A percentile compares a stretch with the other conserved stretches of the same genome.
Evolutionary conservation across 2,888 invertebrate species (phyloP).

Genomic region (Cloeon dipterum): DNA sequence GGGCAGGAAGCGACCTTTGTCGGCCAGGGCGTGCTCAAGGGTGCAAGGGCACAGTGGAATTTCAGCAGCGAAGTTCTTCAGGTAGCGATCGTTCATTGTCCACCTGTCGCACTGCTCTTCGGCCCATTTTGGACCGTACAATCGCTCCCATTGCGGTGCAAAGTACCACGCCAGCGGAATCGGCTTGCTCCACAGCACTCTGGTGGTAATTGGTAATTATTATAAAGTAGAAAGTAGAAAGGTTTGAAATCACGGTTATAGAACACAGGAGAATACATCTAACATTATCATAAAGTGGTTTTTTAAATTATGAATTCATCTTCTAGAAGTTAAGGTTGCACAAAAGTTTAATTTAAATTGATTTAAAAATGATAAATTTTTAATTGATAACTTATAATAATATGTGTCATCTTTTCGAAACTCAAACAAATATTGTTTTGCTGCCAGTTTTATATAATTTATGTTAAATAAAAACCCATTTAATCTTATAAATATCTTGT

Average conservation of each 20-base stretch:
- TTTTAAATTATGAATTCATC: no score
- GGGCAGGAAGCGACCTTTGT: slow-evolving; percentile 81
- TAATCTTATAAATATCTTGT: no score
- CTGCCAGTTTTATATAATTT: no score
- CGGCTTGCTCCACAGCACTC: slow-evolving; percentile 71
- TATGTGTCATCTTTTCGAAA: no score
- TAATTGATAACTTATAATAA: no score
- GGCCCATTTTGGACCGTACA: slow-evolving; percentile 63
- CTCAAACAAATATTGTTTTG: no score
- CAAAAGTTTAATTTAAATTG: no score
- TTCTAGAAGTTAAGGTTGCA: no score
- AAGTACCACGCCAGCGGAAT: slow-evolving; percentile 89
- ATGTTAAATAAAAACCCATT: no score
- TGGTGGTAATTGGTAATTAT: no score
- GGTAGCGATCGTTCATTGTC: slow-evolving; percentile 60
- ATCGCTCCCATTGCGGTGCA: slow-evolving; percentile 62
- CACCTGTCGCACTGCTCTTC: slow-evolving; percentile 68
- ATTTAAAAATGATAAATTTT: no score
- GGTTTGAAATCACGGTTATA: not conserved
- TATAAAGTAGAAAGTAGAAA: slow-evolving; percentile 6
- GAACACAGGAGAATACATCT: not conserved
- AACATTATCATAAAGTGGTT: not conserved
- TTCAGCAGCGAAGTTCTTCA: slow-evolving; percentile 68
- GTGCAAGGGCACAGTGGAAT: slow-evolving; percentile 69
- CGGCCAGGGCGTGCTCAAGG: slow-evolving; percentile 67